Percentiles rank a stretch among this genome's conserved stretches.
Evolutionary conservation across 2,888 invertebrate species (phyloP).

Genomic region (Apodemia hepburni): DNA sequence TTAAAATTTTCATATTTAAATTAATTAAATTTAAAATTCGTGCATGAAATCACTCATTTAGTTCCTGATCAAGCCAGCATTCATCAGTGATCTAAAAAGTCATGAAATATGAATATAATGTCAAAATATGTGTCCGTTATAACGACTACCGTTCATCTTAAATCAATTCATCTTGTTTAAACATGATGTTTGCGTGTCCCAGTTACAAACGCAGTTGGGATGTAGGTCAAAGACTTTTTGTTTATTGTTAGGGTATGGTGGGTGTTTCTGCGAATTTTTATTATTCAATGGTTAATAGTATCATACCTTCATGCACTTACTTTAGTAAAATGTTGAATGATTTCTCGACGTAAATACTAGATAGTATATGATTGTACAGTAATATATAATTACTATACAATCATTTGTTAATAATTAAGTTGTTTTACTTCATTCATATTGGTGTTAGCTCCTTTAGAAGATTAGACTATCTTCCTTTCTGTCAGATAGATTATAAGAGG

Average conservation of each 20-base stretch:
- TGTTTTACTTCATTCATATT: too few relatives aligned
- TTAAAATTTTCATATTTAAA: too few relatives aligned
- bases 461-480: neutral
- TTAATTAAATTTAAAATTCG: too few relatives aligned
- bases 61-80: too few relatives aligned
- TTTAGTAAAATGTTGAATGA: neutral
- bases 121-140: conserved; percentile 9
- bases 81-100: neutral
- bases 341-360: neutral
- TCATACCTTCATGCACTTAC: neutral
- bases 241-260: conserved; percentile 46
- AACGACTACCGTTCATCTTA: conserved; percentile 18
- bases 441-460: neutral
- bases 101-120: neutral
- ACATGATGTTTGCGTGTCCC: conserved; percentile 44
- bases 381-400: too few relatives aligned
- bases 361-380: too few relatives aligned
- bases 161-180: conserved; percentile 53
- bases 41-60: too few relatives aligned
- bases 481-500: too few relatives aligned
- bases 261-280: conserved; percentile 16
- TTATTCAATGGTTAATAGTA: neutral
- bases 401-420: too few relatives aligned
- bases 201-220: conserved; percentile 46
- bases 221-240: conserved; percentile 58